A percentile compares a stretch with the other conserved stretches of the same genome.
Conservation (phyloP, 2,888 invertebrate species). For the Monoplex corrugatus region DNA sequence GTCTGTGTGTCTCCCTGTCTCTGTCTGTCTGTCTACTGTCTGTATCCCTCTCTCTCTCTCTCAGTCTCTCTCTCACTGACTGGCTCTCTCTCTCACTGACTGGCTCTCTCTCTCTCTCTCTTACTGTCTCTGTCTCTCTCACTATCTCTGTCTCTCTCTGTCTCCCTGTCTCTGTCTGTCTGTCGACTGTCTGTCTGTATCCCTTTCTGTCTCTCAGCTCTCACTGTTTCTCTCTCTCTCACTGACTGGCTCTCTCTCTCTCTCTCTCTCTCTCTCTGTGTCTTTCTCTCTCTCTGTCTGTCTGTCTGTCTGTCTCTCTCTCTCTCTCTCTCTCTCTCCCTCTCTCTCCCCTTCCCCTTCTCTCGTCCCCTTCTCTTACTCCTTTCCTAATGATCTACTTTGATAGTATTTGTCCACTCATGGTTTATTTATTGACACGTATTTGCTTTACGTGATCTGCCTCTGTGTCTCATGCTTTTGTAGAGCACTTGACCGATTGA, state of each 20-base stretch:
- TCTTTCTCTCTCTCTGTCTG: slow-evolving; percentile 23
- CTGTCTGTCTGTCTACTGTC: background rate
- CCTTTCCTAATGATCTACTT: too few relatives aligned
- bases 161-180: background rate
- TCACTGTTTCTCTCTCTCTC: background rate
- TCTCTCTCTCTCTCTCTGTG: background rate
- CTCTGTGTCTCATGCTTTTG: too few relatives aligned
- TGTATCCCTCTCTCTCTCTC: background rate
- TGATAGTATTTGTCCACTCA: too few relatives aligned
- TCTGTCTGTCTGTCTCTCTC: slow-evolving; percentile 32
- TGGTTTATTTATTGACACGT: too few relatives aligned
- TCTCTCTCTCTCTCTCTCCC: slow-evolving; percentile 34
- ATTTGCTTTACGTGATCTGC: too few relatives aligned
- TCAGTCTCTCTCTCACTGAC: background rate
- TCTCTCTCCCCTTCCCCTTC: slow-evolving; percentile 7
- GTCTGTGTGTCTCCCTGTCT: background rate
- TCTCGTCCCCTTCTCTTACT: background rate
- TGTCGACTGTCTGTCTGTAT: background rate
- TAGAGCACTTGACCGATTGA: too few relatives aligned
- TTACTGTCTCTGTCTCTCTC: background rate
- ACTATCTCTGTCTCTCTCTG: slow-evolving; percentile 40
- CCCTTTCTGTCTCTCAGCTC: background rate
- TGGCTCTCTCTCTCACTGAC: background rate
- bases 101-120: background rate
- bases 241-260: background rate